Conservation (phyloP, 2,113 vertebrate genomes). For the Pelmatolapia mariae region DNA sequence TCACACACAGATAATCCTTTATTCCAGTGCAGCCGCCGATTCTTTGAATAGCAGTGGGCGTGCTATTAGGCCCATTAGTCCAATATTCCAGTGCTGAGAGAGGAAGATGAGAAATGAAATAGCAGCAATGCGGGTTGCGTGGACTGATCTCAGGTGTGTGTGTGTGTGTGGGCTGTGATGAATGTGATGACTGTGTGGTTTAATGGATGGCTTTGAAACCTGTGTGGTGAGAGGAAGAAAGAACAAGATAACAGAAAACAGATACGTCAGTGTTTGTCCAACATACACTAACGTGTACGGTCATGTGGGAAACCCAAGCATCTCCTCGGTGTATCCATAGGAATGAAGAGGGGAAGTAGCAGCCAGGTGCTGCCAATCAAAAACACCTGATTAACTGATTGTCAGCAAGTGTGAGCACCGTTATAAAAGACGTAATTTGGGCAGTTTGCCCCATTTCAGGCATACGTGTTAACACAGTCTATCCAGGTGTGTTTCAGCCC, state of each 20-base stretch:
- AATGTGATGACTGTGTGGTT: conserved; percentile 33
- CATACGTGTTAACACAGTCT: not conserved
- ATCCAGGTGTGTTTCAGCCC: not conserved
- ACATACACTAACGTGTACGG: too few species aligned
- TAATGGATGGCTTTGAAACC: conserved; percentile 39
- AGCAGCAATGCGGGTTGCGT: conserved; percentile 7
- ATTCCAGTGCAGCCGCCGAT: not conserved
- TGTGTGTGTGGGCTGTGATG: conserved; percentile 3
- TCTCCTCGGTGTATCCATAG: not conserved
- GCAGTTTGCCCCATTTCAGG: not conserved
- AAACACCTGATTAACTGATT: not conserved
- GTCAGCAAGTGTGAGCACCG: not conserved
- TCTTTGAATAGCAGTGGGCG: conserved; percentile 29
- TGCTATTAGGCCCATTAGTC: conserved; percentile 49
- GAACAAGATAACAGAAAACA: not conserved
- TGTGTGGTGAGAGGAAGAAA: not conserved
- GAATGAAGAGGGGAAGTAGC: not conserved
- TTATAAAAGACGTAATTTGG: not conserved
- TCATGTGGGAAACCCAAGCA: not conserved
- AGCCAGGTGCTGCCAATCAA: not conserved
- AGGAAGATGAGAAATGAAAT: conserved; percentile 47
- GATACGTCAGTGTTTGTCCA: not conserved
- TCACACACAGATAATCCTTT: conserved; percentile 5
- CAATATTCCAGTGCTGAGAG: conserved; percentile 34
- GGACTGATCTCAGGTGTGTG: not conserved